These are phyloP conservation scores for Rhineura floridana DNA, from an alignment of 2,113 vertebrate species.

Conservation along the genomic window DNA sequence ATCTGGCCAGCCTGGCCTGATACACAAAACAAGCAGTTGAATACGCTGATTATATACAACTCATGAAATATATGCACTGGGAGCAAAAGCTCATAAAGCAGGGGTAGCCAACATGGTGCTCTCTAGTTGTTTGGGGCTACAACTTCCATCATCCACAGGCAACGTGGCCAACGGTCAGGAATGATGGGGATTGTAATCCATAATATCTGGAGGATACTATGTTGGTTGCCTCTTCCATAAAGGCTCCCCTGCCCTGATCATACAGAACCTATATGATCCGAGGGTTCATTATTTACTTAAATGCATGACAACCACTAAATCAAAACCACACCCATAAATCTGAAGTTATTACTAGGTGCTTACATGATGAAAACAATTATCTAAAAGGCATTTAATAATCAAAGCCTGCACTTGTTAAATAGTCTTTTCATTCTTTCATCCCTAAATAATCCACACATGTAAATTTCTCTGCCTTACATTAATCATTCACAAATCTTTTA, in stretches of 20 bases:
- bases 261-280: not conserved
- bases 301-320: not conserved
- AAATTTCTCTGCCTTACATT: not conserved
- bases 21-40: not conserved
- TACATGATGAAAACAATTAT: conserved; percentile 2
- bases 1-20: not conserved
- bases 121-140: too few species aligned
- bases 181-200: too few species aligned
- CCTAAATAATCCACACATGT: not conserved
- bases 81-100: not conserved
- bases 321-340: not conserved
- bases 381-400: not conserved
- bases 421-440: not conserved
- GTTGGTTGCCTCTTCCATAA: not conserved
- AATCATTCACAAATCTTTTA: not conserved
- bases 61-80: not conserved
- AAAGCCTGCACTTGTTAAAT: not conserved
- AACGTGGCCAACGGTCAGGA: too few species aligned
- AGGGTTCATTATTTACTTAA: not conserved
- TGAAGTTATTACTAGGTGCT: not conserved
- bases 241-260: not conserved
- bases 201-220: too few species aligned
- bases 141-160: too few species aligned
- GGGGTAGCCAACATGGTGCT: too few species aligned
- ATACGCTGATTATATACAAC: not conserved